These are phyloP conservation scores for Malacoraja senta DNA, from an alignment of 2,797 vertebrate species.

Conservation along the genomic window DNA sequence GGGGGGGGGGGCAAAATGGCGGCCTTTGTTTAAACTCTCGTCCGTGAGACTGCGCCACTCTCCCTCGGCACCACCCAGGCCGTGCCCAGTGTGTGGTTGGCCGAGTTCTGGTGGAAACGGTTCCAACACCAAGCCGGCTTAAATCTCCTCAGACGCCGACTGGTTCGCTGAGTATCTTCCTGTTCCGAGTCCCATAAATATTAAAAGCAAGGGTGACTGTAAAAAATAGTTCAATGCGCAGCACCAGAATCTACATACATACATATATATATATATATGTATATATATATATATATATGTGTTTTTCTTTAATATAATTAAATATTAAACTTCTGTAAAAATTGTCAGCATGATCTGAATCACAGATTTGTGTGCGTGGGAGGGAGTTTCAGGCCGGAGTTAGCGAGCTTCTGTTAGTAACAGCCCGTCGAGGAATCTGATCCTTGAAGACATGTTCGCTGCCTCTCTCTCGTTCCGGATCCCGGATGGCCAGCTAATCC, in stretches of 20 bases:
- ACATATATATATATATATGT: background rate
- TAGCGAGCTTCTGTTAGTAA: background rate
- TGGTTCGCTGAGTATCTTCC: no score
- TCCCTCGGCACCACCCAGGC: background rate
- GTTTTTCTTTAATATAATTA: background rate
- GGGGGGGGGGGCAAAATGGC: no score
- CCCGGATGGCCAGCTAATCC: background rate
- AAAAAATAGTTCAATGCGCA: slow-evolving; percentile 26
- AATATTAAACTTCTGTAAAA: background rate
- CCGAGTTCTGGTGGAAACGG: background rate
- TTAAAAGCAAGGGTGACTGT: background rate
- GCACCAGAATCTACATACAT: slow-evolving; percentile 8
- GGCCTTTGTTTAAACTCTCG: background rate
- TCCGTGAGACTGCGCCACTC: background rate
- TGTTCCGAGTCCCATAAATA: background rate
- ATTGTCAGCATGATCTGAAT: background rate
- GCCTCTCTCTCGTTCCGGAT: no score
- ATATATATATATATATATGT: background rate
- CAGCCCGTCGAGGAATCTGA: no score
- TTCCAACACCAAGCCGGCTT: no score
- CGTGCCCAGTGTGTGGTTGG: no score
- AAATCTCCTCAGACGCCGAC: background rate
- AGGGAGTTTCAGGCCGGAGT: background rate
- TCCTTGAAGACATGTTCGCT: no score
- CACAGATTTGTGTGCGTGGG: background rate